Percentiles rank a stretch among this genome's conserved stretches.
Evolutionary conservation across 2,113 vertebrate genomes (phyloP).

Genomic region (Odocoileus hemionus): DNA sequence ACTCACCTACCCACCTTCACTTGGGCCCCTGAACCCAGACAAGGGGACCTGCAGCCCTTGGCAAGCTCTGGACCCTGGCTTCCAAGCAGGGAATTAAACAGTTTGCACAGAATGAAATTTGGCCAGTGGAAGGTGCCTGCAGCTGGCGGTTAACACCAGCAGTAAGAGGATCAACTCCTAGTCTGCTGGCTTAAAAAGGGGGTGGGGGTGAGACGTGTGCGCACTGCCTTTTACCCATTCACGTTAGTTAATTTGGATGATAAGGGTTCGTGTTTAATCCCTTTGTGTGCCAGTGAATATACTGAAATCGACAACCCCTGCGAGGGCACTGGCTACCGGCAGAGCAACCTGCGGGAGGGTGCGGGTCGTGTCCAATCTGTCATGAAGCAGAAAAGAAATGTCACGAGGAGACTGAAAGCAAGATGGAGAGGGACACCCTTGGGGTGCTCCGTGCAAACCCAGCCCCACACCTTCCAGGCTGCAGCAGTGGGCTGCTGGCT

Average conservation of each 20-base stretch:
- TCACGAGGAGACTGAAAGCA: not conserved
- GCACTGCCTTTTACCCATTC: conserved; percentile 72
- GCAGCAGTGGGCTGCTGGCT: not conserved
- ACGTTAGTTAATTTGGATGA: conserved; percentile 83
- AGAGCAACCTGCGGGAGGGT: conserved; percentile 55
- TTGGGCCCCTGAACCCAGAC: not conserved
- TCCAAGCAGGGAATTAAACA: conserved; percentile 70
- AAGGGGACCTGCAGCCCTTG: not conserved
- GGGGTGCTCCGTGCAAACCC: not conserved
- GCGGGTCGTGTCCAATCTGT: not conserved
- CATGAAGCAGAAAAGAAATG: not conserved
- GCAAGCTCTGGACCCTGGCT: not conserved
- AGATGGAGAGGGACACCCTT: accelerated
- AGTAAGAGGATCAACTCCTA: conserved; percentile 84
- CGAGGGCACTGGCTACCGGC: conserved; percentile 51
- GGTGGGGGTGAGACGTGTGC: not conserved
- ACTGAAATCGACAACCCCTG: conserved; percentile 65
- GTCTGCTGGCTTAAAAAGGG: conserved; percentile 57
- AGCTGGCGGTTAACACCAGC: conserved; percentile 87
- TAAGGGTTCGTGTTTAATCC: conserved; percentile 83
- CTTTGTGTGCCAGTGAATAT: conserved; percentile 79
- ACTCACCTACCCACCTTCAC: not conserved
- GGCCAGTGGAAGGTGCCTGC: conserved; percentile 77
- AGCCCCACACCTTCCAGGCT: not conserved
- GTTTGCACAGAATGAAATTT: conserved; percentile 38